A percentile compares a stretch with the other conserved stretches of the same genome.
Evolutionary conservation across 2,888 invertebrate genomes (phyloP).

Genomic region (Coremacera marginata): DNA sequence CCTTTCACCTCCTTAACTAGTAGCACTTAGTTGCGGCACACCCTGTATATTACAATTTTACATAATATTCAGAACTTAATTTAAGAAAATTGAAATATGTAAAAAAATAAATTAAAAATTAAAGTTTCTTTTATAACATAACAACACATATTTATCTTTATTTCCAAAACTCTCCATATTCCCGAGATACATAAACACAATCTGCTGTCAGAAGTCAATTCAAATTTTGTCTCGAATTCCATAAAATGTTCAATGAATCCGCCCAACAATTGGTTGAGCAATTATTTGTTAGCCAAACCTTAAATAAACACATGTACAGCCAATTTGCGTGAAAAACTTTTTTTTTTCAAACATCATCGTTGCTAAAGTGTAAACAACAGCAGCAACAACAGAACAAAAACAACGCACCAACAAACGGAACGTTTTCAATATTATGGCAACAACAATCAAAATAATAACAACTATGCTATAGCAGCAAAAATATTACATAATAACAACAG

Average conservation of each 20-base stretch:
- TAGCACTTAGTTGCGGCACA: no score
- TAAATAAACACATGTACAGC: not conserved
- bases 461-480: not conserved
- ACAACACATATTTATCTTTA: no score
- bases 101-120: no score
- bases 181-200: no score
- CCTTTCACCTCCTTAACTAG: no score
- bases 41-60: no score
- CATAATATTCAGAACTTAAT: no score
- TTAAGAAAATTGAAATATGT: no score
- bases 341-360: conserved; percentile 1
- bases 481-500: not conserved
- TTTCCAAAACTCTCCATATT: no score
- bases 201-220: not conserved
- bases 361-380: not conserved
- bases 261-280: not conserved
- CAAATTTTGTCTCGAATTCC: not conserved
- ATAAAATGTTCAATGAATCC: not conserved
- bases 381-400: not conserved
- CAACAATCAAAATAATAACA: conserved; percentile 3
- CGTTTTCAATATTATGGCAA: not conserved
- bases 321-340: conserved; percentile 33
- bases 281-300: not conserved
- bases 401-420: not conserved
- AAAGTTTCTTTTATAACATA: no score